Base-by-base conservation (phyloP, 2,888 invertebrate genomes). In the Barypeithes pellucidus region DNA sequence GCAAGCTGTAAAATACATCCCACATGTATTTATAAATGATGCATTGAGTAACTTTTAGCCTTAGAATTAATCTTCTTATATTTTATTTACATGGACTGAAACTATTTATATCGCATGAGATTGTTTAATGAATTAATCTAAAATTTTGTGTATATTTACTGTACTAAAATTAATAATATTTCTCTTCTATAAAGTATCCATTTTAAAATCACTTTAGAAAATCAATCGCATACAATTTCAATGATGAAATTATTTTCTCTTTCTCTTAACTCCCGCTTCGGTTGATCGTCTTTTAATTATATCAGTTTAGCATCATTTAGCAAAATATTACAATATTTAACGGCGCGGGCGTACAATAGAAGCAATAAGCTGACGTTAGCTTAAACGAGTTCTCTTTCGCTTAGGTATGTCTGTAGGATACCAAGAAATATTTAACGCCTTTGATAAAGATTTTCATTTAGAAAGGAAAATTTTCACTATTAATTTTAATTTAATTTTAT, bases 251-350 rank as follows among this genome's bases (percentile, higher is more conserved):
- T 14, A 29, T 57, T 57, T 33, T 33, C 54, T 14, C 2, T 57
- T 14, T 33, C 54, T 14, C 2, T 7, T 8, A 57, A 57, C 18
- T 33, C 5, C 22, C 8, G 29, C 16, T 50, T 33, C 52, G 14
- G 14, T 14, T 29, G 24, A 57, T 57, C 54, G 33, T 33, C 22
- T 22, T 57, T 57, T 33, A 57, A 57, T 57, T 57, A 57, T 57
- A 16, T 33, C 33, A 57, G 54, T 33, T 57, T 33, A 33, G 54
- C 47, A 41, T 47, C 29, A 54, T 33, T 54, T 29, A 14, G 54
- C 54, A 33, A 33, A 54, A 54, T 54, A 52, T 52, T 24, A 52
- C 18, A 29, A 54, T 54, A 54, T 33, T 54, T 33, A 22, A 57
- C 14, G 14, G 33, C 4, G 16, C 33, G 9, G 14, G 33, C 4